Percentiles rank a stretch among this genome's conserved stretches.
These are phyloP conservation scores for Acronicta aceris DNA, from an alignment of 2,888 invertebrate species.

Conservation along the genomic window DNA sequence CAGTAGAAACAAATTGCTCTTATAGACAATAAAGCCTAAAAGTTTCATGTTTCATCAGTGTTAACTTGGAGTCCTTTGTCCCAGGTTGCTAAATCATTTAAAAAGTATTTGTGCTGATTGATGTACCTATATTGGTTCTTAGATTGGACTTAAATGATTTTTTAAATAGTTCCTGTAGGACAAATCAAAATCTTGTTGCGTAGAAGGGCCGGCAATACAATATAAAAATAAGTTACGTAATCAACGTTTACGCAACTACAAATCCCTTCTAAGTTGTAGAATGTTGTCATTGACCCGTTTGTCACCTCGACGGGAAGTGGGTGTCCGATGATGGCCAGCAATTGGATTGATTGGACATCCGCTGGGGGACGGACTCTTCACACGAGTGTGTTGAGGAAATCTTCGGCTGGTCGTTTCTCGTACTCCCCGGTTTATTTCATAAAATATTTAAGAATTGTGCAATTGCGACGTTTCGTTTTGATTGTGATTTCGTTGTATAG, in stretches of 20 bases:
- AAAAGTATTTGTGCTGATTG: too few species aligned
- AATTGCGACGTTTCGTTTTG: too few species aligned
- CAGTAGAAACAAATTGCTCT: constrained; percentile 14
- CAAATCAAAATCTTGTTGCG: too few species aligned
- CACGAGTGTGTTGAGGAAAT: constrained; percentile 31
- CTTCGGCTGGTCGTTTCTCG: constrained; percentile 47
- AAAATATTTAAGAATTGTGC: not conserved
- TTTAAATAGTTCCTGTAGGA: too few species aligned
- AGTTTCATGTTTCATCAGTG: not conserved
- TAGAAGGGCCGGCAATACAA: too few species aligned
- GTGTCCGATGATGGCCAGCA: constrained; percentile 58
- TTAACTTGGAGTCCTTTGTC: constrained; percentile 15
- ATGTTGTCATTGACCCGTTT: constrained; percentile 57
- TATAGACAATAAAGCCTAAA: not conserved
- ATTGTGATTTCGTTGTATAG: too few species aligned
- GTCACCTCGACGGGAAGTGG: constrained; percentile 55
- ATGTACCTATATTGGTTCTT: too few species aligned
- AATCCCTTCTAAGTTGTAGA: constrained; percentile 23
- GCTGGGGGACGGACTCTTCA: constrained; percentile 54
- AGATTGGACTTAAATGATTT: too few species aligned
- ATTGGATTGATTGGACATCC: constrained; percentile 72
- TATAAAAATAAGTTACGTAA: not conserved
- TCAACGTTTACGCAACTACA: constrained; percentile 11
- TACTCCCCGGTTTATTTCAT: constrained; percentile 19
- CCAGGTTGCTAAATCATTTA: too few species aligned